Evolutionary conservation across 2,797 vertebrate genomes (phyloP).

Genomic region (Microchirus variegatus): DNA sequence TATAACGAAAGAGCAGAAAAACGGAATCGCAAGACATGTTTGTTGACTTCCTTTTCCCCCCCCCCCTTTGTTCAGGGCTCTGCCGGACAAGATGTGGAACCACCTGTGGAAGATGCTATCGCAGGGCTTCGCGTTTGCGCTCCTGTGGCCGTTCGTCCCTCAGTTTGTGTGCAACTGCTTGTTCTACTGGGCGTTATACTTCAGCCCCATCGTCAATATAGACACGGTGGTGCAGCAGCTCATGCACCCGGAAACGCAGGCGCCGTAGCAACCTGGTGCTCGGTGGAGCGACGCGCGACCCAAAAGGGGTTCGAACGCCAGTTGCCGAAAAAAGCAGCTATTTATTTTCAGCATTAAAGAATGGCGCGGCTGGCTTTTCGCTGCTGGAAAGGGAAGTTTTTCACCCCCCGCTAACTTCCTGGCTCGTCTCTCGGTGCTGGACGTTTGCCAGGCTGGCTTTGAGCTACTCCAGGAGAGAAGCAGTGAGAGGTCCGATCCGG

Average conservation of each 20-base stretch:
- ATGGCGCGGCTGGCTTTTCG: constrained; percentile 28
- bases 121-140: constrained; percentile 88
- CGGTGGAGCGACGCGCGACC: background rate
- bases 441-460: constrained; percentile 8
- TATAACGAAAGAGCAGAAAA: too few species aligned
- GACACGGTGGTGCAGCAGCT: constrained; percentile 91
- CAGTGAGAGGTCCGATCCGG: background rate
- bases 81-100: constrained; percentile 88
- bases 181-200: constrained; percentile 96
- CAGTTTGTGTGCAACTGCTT: constrained; percentile 94
- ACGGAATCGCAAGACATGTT: too few species aligned
- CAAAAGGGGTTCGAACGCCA: constrained; percentile 17
- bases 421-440: constrained; percentile 32
- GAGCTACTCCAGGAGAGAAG: constrained; percentile 10
- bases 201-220: constrained; percentile 93
- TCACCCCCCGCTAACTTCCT: constrained; percentile 5
- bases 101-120: constrained; percentile 89
- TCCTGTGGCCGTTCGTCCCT: constrained; percentile 93
- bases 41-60: too few species aligned
- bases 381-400: constrained; percentile 14
- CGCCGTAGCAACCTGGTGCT: constrained; percentile 60
- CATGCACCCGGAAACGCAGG: constrained; percentile 88
- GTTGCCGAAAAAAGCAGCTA: constrained; percentile 17
- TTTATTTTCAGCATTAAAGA: constrained; percentile 34
- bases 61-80: constrained; percentile 80